Evolutionary conservation across 2,113 vertebrate genomes (phyloP).

Genomic region (Rhinopomastus cyanomelas): DNA sequence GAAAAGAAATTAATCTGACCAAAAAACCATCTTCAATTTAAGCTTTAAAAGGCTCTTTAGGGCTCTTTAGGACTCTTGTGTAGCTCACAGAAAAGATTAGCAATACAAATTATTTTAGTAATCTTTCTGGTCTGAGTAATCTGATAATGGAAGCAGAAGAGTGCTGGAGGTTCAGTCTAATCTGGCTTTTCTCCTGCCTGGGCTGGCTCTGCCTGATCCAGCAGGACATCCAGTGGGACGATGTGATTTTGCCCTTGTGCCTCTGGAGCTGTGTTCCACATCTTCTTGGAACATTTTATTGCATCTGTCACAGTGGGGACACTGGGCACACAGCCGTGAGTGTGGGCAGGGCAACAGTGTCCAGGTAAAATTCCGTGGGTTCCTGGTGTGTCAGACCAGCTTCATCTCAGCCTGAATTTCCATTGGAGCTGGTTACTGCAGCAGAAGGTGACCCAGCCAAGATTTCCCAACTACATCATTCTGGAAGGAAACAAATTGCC

Average conservation of each 20-base stretch:
- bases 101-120: background rate
- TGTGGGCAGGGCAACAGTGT: accelerated
- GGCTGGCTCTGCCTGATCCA: background rate
- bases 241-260: background rate
- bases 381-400: background rate
- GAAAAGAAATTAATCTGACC: background rate
- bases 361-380: background rate
- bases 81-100: background rate
- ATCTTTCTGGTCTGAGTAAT: background rate
- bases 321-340: background rate
- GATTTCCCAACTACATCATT: background rate
- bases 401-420: background rate
- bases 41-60: background rate
- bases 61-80: background rate
- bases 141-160: background rate
- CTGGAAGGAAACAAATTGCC: background rate
- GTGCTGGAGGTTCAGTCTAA: background rate
- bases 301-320: accelerated
- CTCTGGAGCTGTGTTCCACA: background rate
- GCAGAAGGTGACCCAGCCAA: background rate
- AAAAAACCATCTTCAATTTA: background rate
- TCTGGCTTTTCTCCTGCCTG: background rate
- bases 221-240: background rate
- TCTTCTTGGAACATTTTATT: background rate
- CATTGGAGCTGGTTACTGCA: background rate